Evolutionary conservation across 2,113 vertebrate species (phyloP), one percentile per base, ranked within the genome.

Genomic region (Triplophysa tibetana): DNA sequence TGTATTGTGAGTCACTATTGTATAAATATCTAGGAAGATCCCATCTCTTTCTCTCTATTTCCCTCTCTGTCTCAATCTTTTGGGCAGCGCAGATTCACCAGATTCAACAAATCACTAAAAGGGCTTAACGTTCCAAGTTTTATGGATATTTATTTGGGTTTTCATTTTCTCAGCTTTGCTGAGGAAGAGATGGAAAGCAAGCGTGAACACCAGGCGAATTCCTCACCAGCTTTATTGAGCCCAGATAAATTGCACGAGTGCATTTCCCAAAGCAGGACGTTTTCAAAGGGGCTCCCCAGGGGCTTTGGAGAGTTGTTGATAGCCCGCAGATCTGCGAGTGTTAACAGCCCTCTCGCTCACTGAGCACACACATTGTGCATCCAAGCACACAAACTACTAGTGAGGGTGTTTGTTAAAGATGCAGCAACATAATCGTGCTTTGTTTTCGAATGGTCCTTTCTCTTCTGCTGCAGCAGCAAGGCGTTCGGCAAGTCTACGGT

Each of bases 1-100:
- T 82, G n/a, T 41, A 41, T 75, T 26, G 19, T 83, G 84, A 85
- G 70, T 85, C 81, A 85, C 74, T 74, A 43, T 62, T 70, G 70
- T 83, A 85, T 85, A 85, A 85, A 85, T 85, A 88, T 67, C 83
- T 80, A 85, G 77, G 83, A 54, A 62, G 76, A 50, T 52, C 74
- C 23, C 21, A 62, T 16, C 45, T 67, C 41, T n/a, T 33, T 67
- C 14, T 26, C 38, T 45, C 48, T 43, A 43, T 56, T n/a, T 66
- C 50, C 38, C 75, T 24, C 21, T 45, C 24, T 54, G 48, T 66
- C n/a, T 73, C 54, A 38, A 26, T 63, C 61, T 69, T 19, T 62
- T 13, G 65, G 69, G 72, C 52, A 62, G 65, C 29, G 2, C 54
- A 60, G 56, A 81, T 85, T 78, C 72, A 62, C 72, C 23, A 76